phyloP scores from a whole-genome alignment of 1,140 invertebrate genomes.

The Rhizoglyphus robini region DNA sequence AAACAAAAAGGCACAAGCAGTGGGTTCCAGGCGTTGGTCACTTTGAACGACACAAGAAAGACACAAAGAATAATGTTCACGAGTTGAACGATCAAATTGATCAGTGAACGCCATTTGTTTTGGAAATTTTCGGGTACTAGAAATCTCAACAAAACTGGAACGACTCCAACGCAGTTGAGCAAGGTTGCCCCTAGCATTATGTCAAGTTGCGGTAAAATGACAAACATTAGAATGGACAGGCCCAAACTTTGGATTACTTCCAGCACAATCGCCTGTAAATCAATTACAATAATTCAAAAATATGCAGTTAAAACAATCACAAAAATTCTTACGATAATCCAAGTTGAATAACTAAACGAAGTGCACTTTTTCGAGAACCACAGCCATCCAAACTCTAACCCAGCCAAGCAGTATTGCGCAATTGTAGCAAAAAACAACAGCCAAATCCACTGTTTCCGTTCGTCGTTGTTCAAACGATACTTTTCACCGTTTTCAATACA shows the following conservation, averaged over 20 bases:
- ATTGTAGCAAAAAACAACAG: conserved; percentile 66
- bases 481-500: conserved; percentile 27
- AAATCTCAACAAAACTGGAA: conserved; percentile 32
- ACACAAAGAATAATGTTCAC: too few species aligned
- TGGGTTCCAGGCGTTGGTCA: conserved; percentile 27
- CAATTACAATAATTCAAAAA: conserved; percentile 22
- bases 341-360: too few species aligned
- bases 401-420: too few species aligned
- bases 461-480: conserved; percentile 38
- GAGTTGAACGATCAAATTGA: too few species aligned
- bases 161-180: conserved; percentile 32
- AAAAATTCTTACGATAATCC: too few species aligned
- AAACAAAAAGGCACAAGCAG: too few species aligned
- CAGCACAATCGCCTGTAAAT: conserved; percentile 28
- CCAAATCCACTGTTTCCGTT: conserved; percentile 84
- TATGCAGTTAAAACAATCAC: too few species aligned
- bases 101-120: too few species aligned
- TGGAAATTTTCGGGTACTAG: conserved; percentile 27
- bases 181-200: conserved; percentile 33
- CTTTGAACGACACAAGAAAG: too few species aligned
- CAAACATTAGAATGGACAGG: conserved; percentile 33
- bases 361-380: too few species aligned
- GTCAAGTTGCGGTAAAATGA: conserved; percentile 35
- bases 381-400: too few species aligned
- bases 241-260: conserved; percentile 36